Base-by-base conservation (phyloP, 1,140 invertebrate genomes). In the Lerema accius region DNA sequence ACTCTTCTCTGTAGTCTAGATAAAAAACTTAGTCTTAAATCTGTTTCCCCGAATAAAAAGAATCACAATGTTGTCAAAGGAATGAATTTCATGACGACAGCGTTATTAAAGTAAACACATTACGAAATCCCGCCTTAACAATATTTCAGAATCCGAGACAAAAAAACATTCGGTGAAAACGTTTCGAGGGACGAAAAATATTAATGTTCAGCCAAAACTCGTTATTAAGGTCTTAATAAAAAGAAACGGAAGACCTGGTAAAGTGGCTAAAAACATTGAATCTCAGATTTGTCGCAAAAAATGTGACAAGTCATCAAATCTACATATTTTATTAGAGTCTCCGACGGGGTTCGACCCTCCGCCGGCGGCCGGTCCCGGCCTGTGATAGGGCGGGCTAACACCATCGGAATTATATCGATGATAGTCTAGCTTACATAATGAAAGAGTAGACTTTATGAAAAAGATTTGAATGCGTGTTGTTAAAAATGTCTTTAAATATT, bases 291-390 rank as follows among this genome's bases (percentile, higher is more conserved):
- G 84, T 84, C 76, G 72, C 84, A 89, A 90, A 90, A 89, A 90
- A 90, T 88, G 84, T 90, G 86, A 87, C 87, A 90, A 90, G 84
- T 90, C 86, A 90, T 90, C 87, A 90, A 90, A 90, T 90, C 87
- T 90, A 82, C 87, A 89, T 89, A 90, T 90, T 90, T 89, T 90
- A 90, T 89, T 90, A 84, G 83, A 73, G 67, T 84, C 80, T 81
- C 79, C 74, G 79, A 81, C 75, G 69, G 77, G 80, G 71, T 84
- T 80, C 79, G 79, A 82, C 87, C 83, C 82, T 84, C 83, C 70
- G 84, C 73, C 70, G 80, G 74, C 70, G 70, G 77, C 76, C 62
- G 72, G 69, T 67, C 71, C 75, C 71, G 60, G 64, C 76, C 69
- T 63, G 46, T 58, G 40, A 45, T 76, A 87, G 83, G 60, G 79